These are phyloP conservation scores for Eupristina koningsbergeri DNA, from an alignment of 1,140 invertebrate species.

Conservation along the genomic window DNA sequence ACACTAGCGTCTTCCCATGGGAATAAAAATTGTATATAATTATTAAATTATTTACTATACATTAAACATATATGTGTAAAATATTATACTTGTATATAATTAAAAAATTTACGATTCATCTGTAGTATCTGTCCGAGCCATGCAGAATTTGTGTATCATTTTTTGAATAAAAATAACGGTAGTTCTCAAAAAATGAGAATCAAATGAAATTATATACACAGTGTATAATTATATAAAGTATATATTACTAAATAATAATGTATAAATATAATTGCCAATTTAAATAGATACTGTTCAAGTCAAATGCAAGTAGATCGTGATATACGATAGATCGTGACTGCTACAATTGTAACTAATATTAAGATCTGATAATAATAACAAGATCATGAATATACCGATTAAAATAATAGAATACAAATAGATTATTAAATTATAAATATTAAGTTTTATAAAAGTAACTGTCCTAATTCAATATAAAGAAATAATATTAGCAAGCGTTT, in stretches of 20 bases:
- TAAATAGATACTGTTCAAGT: background rate
- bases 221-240: background rate
- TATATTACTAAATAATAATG: background rate
- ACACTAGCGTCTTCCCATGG: background rate
- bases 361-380: background rate
- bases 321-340: background rate
- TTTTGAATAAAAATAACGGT: background rate
- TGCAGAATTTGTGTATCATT: background rate
- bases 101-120: background rate
- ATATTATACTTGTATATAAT: background rate
- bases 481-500: background rate
- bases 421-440: background rate
- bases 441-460: background rate
- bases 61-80: background rate
- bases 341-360: conserved; percentile 17
- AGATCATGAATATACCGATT: background rate
- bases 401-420: background rate
- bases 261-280: background rate
- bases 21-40: conserved; percentile 21
- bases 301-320: background rate
- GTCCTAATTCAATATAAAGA: background rate
- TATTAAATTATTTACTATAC: background rate
- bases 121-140: too few species aligned
- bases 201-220: background rate
- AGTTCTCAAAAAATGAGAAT: background rate